Evolutionary conservation across 2,797 vertebrate species (phyloP), one percentile per base, ranked within the genome.

Genomic region (Periparus ater): DNA sequence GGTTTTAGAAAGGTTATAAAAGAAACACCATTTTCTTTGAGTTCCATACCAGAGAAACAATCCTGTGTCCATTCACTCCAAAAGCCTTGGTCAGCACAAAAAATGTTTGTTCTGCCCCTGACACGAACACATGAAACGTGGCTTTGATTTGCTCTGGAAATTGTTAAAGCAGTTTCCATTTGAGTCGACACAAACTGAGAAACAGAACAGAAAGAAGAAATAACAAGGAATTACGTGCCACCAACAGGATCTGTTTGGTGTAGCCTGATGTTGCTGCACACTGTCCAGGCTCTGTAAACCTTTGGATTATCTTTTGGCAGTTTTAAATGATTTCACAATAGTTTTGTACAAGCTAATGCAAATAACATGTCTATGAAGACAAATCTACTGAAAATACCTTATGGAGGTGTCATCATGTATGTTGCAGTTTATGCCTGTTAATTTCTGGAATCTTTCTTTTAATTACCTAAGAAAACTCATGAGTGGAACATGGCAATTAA

Each of bases 21-120:
- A 66, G 32, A 84, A 77, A 27, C 0, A 1, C 10, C 4, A 12
- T 23, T 50, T 21, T 21, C 57, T 67, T 74, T 42, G 70, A 23
- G 34, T 75, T 74, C 65, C 96, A 9, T 98, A 98, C 98, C 98
- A 95, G 89, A 77, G 91, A 97, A 97, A 68, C 98, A 98, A 13
- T 97, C 87, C 13, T 96, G 88, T 0, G 97, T 97, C 98, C 98
- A 98, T 17, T 98, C 98, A 32, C 98, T 98, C 98, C 98, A 98
- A 68, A 98, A 96, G 62, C 98, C 98, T 17, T 95, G 91, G 88
- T 97, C 97, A 51, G 98, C 95, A 62, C 98, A 98, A 73, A 97
- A 97, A 14, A 85, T 93, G 55, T 97, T 98, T 66, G 97, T 88
- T 94, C 95, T 97, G 7, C 94, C 98, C 78, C 98, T 97, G 94